Evolutionary conservation across 2,888 invertebrate genomes (phyloP).

Genomic region (Ceramica pisi): DNA sequence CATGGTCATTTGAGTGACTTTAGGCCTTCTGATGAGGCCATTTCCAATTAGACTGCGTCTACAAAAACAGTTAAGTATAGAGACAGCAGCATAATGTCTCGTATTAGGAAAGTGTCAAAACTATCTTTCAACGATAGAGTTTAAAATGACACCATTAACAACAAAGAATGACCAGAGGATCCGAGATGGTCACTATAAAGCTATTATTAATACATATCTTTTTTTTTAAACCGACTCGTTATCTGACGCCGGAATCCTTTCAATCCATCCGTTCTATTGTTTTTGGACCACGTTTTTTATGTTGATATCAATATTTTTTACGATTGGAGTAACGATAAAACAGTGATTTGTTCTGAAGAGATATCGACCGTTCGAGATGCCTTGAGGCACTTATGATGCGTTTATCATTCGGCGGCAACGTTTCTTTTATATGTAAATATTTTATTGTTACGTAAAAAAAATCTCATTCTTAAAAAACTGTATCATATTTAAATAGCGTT

Average conservation of each 20-base stretch:
- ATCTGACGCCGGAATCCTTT: constrained; percentile 88
- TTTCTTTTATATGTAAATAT: constrained; percentile 88
- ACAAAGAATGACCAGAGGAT: constrained; percentile 79
- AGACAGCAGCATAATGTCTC: constrained; percentile 32
- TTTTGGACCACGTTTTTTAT: constrained; percentile 89
- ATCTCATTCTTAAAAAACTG: constrained; percentile 66
- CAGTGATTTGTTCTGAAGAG: constrained; percentile 89
- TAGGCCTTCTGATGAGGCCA: no score
- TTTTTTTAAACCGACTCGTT: constrained; percentile 81
- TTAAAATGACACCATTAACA: constrained; percentile 75
- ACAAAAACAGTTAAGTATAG: constrained; percentile 44
- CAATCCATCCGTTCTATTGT: constrained; percentile 90
- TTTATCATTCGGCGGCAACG: constrained; percentile 87
- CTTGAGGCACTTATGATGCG: constrained; percentile 83
- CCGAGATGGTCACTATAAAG: constrained; percentile 78
- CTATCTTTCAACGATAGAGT: constrained; percentile 66
- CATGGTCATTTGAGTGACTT: no score
- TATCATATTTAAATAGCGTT: constrained; percentile 57
- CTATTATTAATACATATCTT: constrained; percentile 89
- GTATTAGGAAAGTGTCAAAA: constrained; percentile 63
- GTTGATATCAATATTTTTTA: constrained; percentile 90
- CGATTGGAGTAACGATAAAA: constrained; percentile 88
- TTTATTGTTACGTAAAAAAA: constrained; percentile 82
- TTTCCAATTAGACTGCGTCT: not conserved
- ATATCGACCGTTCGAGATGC: constrained; percentile 84